These are phyloP conservation scores for Pardosa pseudoannulata DNA, from an alignment of 2,888 invertebrate genomes.

Conservation along the genomic window DNA sequence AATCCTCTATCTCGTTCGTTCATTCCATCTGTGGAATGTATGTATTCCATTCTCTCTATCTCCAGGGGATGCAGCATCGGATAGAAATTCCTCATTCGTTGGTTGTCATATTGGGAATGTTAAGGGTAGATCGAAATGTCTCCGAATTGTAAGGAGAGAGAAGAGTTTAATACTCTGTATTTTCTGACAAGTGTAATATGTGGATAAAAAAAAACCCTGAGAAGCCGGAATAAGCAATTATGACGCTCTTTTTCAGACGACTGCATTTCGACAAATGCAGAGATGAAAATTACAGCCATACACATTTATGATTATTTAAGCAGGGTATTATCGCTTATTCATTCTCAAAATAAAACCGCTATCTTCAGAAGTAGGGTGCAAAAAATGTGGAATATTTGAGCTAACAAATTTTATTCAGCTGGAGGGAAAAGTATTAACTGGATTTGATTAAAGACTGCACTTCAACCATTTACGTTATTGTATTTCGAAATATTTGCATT, in stretches of 20 bases:
- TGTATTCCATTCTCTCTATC: slow-evolving; percentile 33
- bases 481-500: no score
- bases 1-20: slow-evolving; percentile 36
- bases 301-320: no score
- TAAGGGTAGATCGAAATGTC: background rate
- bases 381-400: no score
- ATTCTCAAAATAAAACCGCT: no score
- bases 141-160: background rate
- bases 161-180: slow-evolving; percentile 5
- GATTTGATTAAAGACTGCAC: no score
- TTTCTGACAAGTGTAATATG: background rate
- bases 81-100: slow-evolving; percentile 45
- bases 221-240: background rate
- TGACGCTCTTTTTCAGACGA: background rate
- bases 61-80: slow-evolving; percentile 22
- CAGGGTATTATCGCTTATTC: no score
- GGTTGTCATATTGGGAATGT: slow-evolving; percentile 51
- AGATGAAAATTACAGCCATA: no score
- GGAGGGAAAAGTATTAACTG: no score
- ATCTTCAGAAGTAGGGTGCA: no score
- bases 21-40: slow-evolving; percentile 47
- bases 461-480: no score
- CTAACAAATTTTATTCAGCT: no score
- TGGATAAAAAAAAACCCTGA: background rate
- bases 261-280: background rate